Conservation (phyloP, 2,113 vertebrate genomes). For the Dromas ardeola region DNA sequence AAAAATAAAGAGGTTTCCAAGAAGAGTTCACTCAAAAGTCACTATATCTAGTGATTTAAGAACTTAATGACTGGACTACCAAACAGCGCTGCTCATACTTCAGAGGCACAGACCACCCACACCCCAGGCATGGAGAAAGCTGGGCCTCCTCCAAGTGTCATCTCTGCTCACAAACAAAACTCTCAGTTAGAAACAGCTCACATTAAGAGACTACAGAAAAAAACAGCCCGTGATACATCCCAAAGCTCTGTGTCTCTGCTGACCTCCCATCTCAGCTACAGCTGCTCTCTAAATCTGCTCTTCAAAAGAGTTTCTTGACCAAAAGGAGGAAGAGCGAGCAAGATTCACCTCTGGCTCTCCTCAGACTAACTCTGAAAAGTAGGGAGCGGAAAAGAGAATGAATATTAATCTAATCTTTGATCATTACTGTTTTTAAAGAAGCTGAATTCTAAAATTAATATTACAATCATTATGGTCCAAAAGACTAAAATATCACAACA, state of each 20-base stretch:
- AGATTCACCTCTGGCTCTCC: background rate
- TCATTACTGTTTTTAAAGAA: background rate
- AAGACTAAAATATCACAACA: background rate
- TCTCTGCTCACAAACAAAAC: background rate
- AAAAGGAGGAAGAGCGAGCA: background rate
- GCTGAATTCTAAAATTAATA: background rate
- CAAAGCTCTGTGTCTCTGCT: background rate
- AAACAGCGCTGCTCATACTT: background rate
- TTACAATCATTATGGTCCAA: background rate
- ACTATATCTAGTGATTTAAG: background rate
- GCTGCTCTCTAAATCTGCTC: background rate
- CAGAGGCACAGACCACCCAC: background rate
- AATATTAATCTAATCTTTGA: background rate
- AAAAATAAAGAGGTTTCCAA: slow-evolving; percentile 11
- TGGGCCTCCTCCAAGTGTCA: background rate
- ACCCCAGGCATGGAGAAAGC: background rate
- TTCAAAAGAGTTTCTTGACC: background rate
- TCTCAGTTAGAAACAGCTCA: background rate
- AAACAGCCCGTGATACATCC: background rate
- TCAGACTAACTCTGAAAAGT: background rate
- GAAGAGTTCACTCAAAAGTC: background rate
- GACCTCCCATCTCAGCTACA: background rate
- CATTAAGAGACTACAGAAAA: background rate
- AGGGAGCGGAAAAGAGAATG: background rate
- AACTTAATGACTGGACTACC: background rate